These are phyloP conservation scores for Deroptyus accipitrinus DNA, from an alignment of 2,113 vertebrate genomes.

Conservation along the genomic window DNA sequence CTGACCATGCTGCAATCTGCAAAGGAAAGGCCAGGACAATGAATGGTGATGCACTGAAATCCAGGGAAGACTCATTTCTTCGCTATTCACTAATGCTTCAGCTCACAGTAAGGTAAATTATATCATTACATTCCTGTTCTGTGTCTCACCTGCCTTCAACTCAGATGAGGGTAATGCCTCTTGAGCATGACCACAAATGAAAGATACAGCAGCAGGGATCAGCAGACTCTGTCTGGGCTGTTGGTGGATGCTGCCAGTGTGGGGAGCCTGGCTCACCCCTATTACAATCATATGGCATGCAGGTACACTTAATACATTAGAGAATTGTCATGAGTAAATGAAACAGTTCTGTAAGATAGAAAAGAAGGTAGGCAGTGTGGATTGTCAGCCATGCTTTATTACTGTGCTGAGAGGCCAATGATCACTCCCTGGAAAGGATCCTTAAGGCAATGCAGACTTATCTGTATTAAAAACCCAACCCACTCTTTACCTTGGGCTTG, in stretches of 20 bases:
- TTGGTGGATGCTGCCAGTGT: not conserved
- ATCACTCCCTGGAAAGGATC: not conserved
- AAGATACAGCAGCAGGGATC: not conserved
- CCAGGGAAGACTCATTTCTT: not conserved
- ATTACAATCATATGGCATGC: accelerated
- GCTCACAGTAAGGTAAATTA: not conserved
- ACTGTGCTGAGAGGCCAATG: not conserved
- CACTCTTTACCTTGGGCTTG: not conserved
- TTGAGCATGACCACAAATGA: not conserved
- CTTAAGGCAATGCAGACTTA: not conserved
- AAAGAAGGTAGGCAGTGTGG: accelerated
- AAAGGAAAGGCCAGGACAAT: not conserved
- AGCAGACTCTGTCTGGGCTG: not conserved
- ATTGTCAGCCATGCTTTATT: not conserved
- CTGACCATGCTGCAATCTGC: not conserved
- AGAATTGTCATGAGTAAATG: not conserved
- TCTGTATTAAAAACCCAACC: accelerated
- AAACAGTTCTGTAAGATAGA: not conserved
- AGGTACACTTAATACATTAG: not conserved
- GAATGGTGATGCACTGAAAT: not conserved
- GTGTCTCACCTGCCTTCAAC: not conserved
- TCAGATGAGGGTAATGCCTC: not conserved
- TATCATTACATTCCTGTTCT: not conserved
- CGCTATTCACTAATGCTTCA: not conserved
- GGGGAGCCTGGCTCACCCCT: too few species aligned